Percentiles rank a stretch among this genome's conserved stretches.
phyloP scores from a whole-genome alignment of 2,797 vertebrate species.

The Rhynchotus rufescens region DNA sequence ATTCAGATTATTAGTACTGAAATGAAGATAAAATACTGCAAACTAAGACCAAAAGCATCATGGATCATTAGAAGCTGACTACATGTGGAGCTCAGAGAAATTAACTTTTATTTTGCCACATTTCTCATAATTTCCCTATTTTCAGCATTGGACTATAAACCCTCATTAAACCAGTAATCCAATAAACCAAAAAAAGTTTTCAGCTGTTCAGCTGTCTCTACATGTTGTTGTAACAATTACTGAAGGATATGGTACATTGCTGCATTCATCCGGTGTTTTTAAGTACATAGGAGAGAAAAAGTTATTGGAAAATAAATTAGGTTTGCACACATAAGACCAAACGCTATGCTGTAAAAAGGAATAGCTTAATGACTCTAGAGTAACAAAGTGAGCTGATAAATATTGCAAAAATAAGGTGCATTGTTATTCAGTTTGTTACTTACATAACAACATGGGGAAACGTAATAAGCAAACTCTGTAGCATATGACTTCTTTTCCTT shows the following conservation, averaged over 20 bases:
- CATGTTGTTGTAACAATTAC: not conserved
- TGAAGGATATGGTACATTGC: not conserved
- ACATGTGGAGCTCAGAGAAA: not conserved
- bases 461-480: not conserved
- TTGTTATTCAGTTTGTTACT: not conserved
- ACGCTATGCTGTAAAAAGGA: not conserved
- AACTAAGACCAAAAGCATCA: not conserved
- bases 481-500: not conserved
- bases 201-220: not conserved
- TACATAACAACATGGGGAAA: not conserved
- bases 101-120: not conserved
- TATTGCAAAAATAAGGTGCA: not conserved
- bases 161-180: not conserved
- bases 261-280: not conserved
- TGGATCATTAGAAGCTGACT: not conserved
- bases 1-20: not conserved
- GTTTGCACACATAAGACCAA: not conserved
- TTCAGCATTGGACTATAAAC: not conserved
- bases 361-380: not conserved
- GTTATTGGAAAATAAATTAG: not conserved
- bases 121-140: not conserved
- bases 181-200: not conserved
- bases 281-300: not conserved
- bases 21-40: not conserved
- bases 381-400: not conserved